Evolutionary conservation across 1,140 invertebrate genomes (phyloP), one percentile per base, ranked within the genome.

Genomic region (Tetramorium simillimum): DNA sequence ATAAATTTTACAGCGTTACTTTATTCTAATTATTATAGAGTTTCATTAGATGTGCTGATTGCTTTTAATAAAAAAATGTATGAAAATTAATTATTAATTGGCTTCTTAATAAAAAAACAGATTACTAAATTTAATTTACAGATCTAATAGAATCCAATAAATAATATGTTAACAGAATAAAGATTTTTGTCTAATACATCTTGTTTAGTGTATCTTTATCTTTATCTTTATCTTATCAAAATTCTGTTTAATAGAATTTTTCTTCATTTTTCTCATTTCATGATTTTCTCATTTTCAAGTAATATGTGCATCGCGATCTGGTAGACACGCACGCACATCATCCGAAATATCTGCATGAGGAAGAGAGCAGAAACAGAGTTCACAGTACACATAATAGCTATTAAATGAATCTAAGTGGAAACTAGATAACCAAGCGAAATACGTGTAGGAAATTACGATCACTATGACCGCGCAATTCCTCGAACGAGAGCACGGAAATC

Each of bases 401-500:
- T 18, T 49, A 78, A 65, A 37, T 46, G 24, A 77, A 5, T 62
- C 10, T n/a, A 65, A 78, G 40, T 78, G 12, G 40, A 46, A 51
- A 80, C 51, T 67, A 24, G 28, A 62, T 75, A 76, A 76, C 9
- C 16, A 85, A 88, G 6, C 10, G 24, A 82, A 18, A 73, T 84
- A 84, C 43, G 33, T 60, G 70, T 58, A 87, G 72, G 81, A 73
- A 86, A 67, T 86, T 51, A 51, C 6, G 21, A 78, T 60, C 37
- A 28, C 43, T 40, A 72, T 12, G 46, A 53, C n/a, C 56, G 49
- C 51, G 51, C 62, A 28, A 78, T 86, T 88, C 33, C 49, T 60
- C 62, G 81, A 90, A 90, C 14, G 69, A 56, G 78, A 87, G 85
- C 67, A 56, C 70, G 88, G 90, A 92, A 92, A 92, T 92, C 77